Evolutionary conservation across 2,113 vertebrate genomes (phyloP).

Genomic region (Equus quagga): DNA sequence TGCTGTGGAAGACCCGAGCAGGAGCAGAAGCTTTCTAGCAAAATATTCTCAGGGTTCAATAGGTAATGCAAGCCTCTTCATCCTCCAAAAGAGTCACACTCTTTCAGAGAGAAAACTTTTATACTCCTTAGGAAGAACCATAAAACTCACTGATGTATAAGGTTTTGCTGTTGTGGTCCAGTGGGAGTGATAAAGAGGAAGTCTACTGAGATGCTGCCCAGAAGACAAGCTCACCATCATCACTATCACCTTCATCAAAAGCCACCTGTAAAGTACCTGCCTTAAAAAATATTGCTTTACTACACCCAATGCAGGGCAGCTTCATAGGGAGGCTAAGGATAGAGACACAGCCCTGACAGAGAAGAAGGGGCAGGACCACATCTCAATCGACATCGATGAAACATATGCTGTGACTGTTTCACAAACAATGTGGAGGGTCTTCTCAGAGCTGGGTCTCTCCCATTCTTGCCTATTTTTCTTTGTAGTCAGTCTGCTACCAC

Average conservation of each 20-base stretch:
- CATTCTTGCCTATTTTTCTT: background rate
- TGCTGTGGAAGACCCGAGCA: background rate
- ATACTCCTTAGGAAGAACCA: background rate
- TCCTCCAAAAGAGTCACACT: background rate
- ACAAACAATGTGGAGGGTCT: background rate
- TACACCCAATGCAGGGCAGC: background rate
- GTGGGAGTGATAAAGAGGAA: background rate
- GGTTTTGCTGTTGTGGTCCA: background rate
- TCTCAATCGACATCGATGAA: fast-evolving
- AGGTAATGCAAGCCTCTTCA: background rate
- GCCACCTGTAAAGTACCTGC: background rate
- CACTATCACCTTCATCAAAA: background rate
- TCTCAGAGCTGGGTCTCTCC: background rate
- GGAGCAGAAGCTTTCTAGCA: background rate
- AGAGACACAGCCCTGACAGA: background rate
- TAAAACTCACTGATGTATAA: background rate
- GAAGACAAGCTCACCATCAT: background rate
- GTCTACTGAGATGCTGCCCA: background rate
- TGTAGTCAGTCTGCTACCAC: background rate
- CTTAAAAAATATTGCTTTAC: background rate
- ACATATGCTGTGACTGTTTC: background rate
- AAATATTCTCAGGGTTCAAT: background rate
- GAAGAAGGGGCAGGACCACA: too few relatives aligned
- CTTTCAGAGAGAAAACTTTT: background rate
- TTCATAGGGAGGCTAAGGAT: fast-evolving